Evolutionary conservation across 1,140 invertebrate species (phyloP).

Genomic region (Halesus radiatus): DNA sequence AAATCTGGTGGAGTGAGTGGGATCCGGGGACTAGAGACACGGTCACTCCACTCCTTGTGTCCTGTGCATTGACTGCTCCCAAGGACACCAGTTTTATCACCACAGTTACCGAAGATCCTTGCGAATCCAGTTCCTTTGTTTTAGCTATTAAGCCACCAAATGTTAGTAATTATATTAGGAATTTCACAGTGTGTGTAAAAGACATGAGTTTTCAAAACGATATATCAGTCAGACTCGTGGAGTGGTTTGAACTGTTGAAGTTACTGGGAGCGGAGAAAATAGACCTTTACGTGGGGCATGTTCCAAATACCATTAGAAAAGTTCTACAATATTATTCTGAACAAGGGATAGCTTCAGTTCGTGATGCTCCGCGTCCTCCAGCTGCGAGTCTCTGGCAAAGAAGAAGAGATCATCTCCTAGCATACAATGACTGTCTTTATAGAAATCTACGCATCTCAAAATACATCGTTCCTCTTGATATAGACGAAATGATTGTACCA

Average conservation of each 20-base stretch:
- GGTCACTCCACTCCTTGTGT: constrained; percentile 65
- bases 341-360: constrained; percentile 70
- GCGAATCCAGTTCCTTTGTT: constrained; percentile 63
- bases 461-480: constrained; percentile 78
- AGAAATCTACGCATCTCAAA: constrained; percentile 75
- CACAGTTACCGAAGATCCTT: constrained; percentile 66
- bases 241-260: constrained; percentile 79
- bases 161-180: constrained; percentile 57
- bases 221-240: constrained; percentile 73
- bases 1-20: constrained; percentile 69
- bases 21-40: constrained; percentile 60
- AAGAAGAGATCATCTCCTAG: constrained; percentile 78
- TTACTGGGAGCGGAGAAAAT: constrained; percentile 77
- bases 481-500: constrained; percentile 81
- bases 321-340: constrained; percentile 72
- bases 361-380: constrained; percentile 69
- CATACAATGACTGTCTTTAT: constrained; percentile 84
- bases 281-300: constrained; percentile 75
- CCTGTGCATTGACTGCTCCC: constrained; percentile 64
- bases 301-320: constrained; percentile 70
- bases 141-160: constrained; percentile 60
- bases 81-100: constrained; percentile 59
- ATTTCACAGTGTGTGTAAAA: constrained; percentile 80
- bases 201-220: constrained; percentile 77
- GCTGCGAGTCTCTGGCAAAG: constrained; percentile 76